phyloP scores from a whole-genome alignment of 2,113 vertebrate genomes.

The human (Homo sapiens) region DNA sequence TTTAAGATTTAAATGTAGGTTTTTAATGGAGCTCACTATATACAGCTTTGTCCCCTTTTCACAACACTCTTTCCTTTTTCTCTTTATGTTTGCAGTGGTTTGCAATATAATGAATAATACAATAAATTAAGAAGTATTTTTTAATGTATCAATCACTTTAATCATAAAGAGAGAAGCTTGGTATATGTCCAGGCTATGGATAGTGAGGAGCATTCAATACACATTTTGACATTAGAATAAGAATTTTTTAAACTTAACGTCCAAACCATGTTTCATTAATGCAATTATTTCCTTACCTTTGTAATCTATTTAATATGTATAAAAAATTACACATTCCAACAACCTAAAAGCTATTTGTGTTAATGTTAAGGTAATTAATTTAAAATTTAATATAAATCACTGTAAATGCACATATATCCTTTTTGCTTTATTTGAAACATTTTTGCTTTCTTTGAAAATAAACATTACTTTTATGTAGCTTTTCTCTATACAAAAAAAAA shows the following conservation, averaged over 20 bases:
- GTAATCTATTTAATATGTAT: neutral
- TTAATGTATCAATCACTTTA: neutral
- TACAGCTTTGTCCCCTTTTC: neutral
- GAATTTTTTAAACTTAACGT: slow-evolving; percentile 12
- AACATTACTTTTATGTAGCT: neutral
- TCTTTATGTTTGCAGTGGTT: neutral
- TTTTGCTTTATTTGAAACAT: neutral
- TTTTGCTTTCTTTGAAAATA: slow-evolving; percentile 18
- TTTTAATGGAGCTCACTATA: neutral
- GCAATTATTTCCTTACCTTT: slow-evolving; percentile 12
- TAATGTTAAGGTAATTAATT: neutral
- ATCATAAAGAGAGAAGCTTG: neutral
- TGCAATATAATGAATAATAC: neutral
- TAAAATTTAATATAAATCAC: slow-evolving; percentile 2
- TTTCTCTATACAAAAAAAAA: slow-evolving; percentile 43
- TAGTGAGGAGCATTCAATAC: neutral
- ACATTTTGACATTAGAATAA: neutral
- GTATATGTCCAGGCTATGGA: neutral
- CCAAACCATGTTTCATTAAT: neutral
- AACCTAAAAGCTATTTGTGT: neutral
- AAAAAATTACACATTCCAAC: neutral
- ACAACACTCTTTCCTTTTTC: neutral
- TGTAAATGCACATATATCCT: neutral
- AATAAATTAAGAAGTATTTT: neutral
- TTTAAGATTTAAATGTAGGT: neutral